Conservation (phyloP, 2,113 vertebrate species). For the Damaliscus lunatus region DNA sequence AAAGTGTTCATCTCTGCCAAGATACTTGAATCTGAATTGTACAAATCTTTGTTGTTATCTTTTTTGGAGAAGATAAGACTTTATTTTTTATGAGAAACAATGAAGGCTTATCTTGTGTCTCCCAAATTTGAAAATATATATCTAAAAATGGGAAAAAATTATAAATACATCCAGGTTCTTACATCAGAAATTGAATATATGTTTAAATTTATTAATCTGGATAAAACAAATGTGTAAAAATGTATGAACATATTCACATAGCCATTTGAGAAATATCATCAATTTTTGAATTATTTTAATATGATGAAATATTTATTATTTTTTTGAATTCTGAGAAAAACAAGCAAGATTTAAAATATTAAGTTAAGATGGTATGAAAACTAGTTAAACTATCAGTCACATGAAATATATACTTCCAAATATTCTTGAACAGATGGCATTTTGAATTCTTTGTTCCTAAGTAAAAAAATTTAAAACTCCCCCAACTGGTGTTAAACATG, state of each 20-base stretch:
- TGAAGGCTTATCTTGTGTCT: neutral
- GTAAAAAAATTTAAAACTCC: neutral
- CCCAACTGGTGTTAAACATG: neutral
- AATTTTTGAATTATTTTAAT: neutral
- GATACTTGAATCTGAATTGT: neutral
- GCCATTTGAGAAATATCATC: neutral
- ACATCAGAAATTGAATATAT: neutral
- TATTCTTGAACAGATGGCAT: neutral
- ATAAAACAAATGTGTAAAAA: neutral
- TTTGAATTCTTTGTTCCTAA: neutral
- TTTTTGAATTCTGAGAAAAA: neutral
- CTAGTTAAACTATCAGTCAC: neutral
- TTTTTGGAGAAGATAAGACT: neutral
- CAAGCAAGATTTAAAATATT: neutral
- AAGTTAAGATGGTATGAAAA: neutral
- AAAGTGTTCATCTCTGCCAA: neutral
- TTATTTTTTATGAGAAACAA: constrained; percentile 16
- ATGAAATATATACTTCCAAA: neutral
- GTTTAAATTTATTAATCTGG: neutral
- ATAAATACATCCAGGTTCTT: neutral
- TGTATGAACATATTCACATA: neutral
- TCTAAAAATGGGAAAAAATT: neutral
- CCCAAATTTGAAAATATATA: neutral
- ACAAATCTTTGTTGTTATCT: neutral
- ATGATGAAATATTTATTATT: neutral